These are phyloP conservation scores for Anisognathus igniventris DNA, from an alignment of 2,797 vertebrate genomes.

Conservation along the genomic window DNA sequence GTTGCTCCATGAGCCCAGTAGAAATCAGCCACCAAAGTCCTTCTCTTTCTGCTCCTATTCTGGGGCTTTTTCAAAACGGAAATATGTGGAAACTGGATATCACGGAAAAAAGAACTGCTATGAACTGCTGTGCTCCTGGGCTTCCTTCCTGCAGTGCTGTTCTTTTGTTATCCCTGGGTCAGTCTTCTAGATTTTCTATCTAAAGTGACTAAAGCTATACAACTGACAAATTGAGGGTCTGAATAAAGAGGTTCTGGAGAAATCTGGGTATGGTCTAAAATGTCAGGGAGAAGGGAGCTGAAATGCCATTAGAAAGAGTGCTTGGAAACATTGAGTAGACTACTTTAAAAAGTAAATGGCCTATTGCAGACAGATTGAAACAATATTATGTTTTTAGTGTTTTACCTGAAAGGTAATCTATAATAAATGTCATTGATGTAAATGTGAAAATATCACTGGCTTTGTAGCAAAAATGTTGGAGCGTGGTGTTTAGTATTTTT, in stretches of 20 bases:
- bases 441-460: neutral
- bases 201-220: neutral
- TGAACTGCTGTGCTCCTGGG: neutral
- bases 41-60: neutral
- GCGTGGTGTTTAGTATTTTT: neutral
- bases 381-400: neutral
- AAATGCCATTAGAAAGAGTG: neutral
- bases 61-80: neutral
- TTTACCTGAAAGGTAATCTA: neutral
- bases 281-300: neutral
- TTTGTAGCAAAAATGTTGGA: neutral
- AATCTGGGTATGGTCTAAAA: neutral
- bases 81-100: neutral
- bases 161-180: neutral
- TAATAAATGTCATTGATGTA: neutral
- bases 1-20: neutral
- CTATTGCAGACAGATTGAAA: neutral
- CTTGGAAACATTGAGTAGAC: neutral
- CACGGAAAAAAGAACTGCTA: neutral
- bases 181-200: neutral
- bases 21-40: neutral
- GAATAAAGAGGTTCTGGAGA: neutral
- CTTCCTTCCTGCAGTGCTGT: neutral
- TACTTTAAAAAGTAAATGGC: neutral
- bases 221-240: neutral